Percentiles rank a stretch among this genome's conserved stretches.
phyloP scores from a whole-genome alignment of 2,888 invertebrate genomes.

The Crossocerus cetratus region DNA sequence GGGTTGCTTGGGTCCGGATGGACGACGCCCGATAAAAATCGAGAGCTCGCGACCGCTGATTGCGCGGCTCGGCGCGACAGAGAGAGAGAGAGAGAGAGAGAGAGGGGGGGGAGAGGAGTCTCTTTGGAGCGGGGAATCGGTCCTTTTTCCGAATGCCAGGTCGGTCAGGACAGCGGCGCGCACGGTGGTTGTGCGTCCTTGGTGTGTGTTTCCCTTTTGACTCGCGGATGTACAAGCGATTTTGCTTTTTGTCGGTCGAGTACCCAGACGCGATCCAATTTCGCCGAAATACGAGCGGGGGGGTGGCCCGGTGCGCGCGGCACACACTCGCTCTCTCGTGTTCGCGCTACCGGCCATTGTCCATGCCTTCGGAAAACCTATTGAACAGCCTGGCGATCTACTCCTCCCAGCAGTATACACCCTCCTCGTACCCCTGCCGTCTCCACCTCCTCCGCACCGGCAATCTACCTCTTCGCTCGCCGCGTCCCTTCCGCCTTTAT shows the following conservation, averaged over 20 bases:
- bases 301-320: slow-evolving; percentile 10
- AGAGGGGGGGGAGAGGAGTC: not conserved
- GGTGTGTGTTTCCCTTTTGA: slow-evolving; percentile 31
- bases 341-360: slow-evolving; percentile 35
- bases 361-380: slow-evolving; percentile 34
- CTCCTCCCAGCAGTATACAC: not conserved
- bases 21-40: not conserved
- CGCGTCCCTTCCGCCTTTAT: too few relatives aligned
- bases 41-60: not conserved
- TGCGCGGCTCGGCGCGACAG: too few relatives aligned
- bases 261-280: slow-evolving; percentile 46
- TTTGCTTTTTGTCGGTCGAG: slow-evolving; percentile 48
- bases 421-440: not conserved
- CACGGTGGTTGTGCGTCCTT: not conserved
- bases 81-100: not conserved
- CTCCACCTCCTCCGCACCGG: slow-evolving; percentile 15
- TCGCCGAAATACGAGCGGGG: slow-evolving; percentile 36
- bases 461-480: not conserved
- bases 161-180: not conserved
- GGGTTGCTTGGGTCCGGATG: too few relatives aligned
- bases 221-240: slow-evolving; percentile 31
- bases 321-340: not conserved
- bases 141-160: slow-evolving; percentile 32
- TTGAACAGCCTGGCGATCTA: slow-evolving; percentile 9
- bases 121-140: slow-evolving; percentile 20